Percentiles rank a stretch among this genome's conserved stretches.
These are phyloP conservation scores for Drosophila leontia DNA, from an alignment of 1,140 invertebrate species.

Conservation along the genomic window DNA sequence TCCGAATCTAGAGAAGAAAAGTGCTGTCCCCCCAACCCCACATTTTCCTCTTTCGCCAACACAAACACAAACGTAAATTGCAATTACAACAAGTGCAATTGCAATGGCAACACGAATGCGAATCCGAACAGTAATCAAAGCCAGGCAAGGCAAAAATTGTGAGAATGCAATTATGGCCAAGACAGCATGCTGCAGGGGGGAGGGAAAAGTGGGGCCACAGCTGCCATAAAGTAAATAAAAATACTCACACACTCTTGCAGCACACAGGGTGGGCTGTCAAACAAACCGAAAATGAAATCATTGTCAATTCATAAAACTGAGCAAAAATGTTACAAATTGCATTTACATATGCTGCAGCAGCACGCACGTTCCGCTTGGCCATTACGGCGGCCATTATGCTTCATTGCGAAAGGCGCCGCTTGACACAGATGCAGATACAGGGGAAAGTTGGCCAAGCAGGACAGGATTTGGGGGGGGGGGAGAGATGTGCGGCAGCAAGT, in stretches of 20 bases:
- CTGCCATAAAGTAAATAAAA: constrained; percentile 66
- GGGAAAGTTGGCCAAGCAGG: constrained; percentile 1
- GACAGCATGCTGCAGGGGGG: not conserved
- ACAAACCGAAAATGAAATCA: constrained; percentile 81
- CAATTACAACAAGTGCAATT: constrained; percentile 77
- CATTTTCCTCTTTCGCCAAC: not conserved
- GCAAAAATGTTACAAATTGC: constrained; percentile 79
- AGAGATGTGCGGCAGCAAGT: constrained; percentile 26
- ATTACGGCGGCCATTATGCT: constrained; percentile 74
- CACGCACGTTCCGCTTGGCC: constrained; percentile 46
- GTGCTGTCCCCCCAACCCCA: constrained; percentile 5
- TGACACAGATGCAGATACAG: constrained; percentile 51
- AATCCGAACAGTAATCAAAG: constrained; percentile 69
- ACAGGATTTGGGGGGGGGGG: not conserved
- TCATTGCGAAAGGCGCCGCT: constrained; percentile 70
- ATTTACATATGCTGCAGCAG: constrained; percentile 71
- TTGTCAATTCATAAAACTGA: constrained; percentile 82
- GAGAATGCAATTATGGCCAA: constrained; percentile 77
- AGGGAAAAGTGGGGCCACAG: not conserved
- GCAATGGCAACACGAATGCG: constrained; percentile 39
- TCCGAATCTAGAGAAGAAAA: constrained; percentile 41
- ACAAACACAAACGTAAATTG: constrained; percentile 62
- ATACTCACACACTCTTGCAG: constrained; percentile 33
- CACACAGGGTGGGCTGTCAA: constrained; percentile 55
- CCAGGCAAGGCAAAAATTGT: constrained; percentile 58